Conservation (phyloP, 2,113 vertebrate genomes). For the Empidonax alnorum region DNA sequence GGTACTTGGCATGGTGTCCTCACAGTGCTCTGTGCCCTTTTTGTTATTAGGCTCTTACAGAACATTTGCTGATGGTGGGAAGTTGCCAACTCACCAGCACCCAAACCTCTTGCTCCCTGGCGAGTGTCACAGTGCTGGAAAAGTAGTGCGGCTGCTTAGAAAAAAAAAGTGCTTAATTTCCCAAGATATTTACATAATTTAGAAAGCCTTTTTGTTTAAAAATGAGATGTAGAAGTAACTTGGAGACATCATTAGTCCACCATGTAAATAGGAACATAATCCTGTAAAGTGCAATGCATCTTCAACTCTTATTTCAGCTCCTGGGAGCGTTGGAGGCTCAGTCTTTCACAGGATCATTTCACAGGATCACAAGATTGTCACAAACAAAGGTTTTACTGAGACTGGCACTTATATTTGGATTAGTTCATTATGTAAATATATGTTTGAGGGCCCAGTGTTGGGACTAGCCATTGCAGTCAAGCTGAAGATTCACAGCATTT, state of each 20-base stretch:
- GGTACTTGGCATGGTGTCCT: constrained; percentile 36
- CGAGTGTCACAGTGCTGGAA: constrained; percentile 26
- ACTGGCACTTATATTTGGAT: not conserved
- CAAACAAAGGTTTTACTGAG: not conserved
- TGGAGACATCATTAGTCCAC: not conserved
- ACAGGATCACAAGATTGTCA: not conserved
- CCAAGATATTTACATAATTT: constrained; percentile 28
- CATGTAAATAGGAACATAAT: not conserved
- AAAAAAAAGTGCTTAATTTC: constrained; percentile 47
- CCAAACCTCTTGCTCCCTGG: constrained; percentile 46
- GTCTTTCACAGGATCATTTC: not conserved
- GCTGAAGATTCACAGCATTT: not conserved
- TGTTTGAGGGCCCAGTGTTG: not conserved
- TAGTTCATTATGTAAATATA: not conserved
- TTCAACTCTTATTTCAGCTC: constrained; percentile 1
- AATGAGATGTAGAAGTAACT: not conserved
- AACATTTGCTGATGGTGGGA: constrained; percentile 70
- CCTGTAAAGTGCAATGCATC: not conserved
- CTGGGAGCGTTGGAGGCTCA: not conserved
- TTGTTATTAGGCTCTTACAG: constrained; percentile 47
- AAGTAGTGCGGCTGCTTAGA: constrained; percentile 17
- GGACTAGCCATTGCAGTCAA: not conserved
- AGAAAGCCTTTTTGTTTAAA: constrained; percentile 8
- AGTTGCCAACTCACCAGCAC: constrained; percentile 58
- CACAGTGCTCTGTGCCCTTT: constrained; percentile 25